These are phyloP conservation scores for Rhincodon typus DNA, from an alignment of 2,797 vertebrate species.

Conservation along the genomic window DNA sequence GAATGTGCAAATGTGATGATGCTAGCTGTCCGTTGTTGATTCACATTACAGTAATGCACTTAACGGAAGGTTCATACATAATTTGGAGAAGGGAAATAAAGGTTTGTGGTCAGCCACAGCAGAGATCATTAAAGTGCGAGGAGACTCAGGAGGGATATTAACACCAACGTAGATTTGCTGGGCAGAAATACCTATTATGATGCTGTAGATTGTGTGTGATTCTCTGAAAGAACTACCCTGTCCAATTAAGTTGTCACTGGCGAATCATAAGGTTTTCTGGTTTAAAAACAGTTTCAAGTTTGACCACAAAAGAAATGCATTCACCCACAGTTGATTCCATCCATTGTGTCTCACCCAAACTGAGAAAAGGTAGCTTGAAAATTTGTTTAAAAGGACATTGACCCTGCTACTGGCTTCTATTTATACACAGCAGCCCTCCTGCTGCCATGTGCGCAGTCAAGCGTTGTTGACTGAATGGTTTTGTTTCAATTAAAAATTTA, in stretches of 20 bases:
- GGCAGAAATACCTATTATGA: neutral
- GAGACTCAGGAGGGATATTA: neutral
- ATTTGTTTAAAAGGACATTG: neutral
- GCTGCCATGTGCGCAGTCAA: neutral
- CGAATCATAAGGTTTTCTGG: neutral
- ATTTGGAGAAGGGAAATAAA: neutral
- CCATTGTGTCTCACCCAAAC: neutral
- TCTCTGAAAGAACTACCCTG: neutral
- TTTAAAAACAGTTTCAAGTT: neutral
- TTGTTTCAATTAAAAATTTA: conserved; percentile 16
- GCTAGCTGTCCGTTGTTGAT: neutral
- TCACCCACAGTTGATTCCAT: neutral
- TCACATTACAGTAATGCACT: neutral
- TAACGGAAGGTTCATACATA: neutral
- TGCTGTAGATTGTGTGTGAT: neutral
- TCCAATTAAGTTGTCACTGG: neutral
- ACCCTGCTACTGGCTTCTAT: neutral
- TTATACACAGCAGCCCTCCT: neutral
- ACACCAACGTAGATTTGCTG: neutral
- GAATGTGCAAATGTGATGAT: neutral
- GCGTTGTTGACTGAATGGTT: neutral
- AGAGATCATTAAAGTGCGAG: neutral
- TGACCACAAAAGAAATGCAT: neutral
- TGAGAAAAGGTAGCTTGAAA: neutral
- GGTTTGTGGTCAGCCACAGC: neutral